These are phyloP conservation scores for Sinocyclocheilus anophthalmus DNA, from an alignment of 2,113 vertebrate species.

Conservation along the genomic window DNA sequence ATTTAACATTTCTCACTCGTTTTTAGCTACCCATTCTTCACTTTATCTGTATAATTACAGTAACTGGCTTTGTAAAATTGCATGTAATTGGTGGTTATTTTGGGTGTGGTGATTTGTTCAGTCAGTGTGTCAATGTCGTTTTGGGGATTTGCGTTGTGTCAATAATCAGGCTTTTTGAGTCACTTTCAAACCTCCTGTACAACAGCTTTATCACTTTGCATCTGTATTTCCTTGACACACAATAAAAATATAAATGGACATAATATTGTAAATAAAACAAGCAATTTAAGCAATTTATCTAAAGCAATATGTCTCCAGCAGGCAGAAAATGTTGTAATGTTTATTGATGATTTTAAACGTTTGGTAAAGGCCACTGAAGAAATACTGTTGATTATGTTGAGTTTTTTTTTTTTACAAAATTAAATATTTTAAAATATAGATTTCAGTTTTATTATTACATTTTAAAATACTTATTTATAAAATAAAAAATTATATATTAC, in stretches of 20 bases:
- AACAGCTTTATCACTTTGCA: background rate
- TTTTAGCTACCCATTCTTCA: slow-evolving; percentile 27
- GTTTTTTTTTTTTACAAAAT: background rate
- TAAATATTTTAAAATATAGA: background rate
- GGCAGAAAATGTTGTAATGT: background rate
- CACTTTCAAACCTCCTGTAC: slow-evolving; percentile 9
- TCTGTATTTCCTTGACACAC: background rate
- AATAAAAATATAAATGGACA: background rate
- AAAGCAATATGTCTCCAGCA: background rate
- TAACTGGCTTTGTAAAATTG: slow-evolving; percentile 36
- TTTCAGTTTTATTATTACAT: too few species aligned
- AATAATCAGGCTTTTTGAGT: slow-evolving; percentile 18
- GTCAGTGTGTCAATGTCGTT: slow-evolving; percentile 11
- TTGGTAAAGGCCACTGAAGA: background rate
- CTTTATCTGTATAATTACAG: slow-evolving; percentile 43
- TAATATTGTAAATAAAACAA: background rate
- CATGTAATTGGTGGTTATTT: slow-evolving; percentile 33
- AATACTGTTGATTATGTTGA: background rate
- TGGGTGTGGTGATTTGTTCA: slow-evolving; percentile 37
- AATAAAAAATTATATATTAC: too few species aligned
- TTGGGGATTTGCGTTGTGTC: background rate
- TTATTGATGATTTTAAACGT: background rate
- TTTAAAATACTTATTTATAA: too few species aligned
- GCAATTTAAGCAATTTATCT: background rate
- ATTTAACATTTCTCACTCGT: slow-evolving; percentile 20